Conservation (phyloP, 2,113 vertebrate genomes). For the Pomatorhinus ruficollis region DNA sequence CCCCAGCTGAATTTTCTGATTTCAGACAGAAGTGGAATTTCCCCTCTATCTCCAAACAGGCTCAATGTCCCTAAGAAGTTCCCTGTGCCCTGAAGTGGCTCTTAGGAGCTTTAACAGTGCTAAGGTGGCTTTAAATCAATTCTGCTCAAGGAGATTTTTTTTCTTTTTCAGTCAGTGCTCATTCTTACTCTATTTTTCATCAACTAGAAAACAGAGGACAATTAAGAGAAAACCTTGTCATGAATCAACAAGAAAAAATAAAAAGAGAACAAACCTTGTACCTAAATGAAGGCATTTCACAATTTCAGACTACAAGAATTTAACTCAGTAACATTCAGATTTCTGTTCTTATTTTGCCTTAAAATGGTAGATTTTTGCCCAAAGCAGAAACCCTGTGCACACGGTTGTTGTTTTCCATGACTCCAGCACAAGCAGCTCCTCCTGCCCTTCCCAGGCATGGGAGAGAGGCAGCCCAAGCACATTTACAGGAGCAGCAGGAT, state of each 20-base stretch:
- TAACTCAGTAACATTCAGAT: background rate
- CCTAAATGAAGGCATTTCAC: background rate
- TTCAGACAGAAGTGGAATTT: background rate
- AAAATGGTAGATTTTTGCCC: background rate
- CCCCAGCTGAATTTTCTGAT: background rate
- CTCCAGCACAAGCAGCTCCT: background rate
- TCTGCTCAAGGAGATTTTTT: background rate
- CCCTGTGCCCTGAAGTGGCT: background rate
- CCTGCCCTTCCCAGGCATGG: background rate
- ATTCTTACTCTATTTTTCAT: background rate
- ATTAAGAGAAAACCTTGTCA: background rate
- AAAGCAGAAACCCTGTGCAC: background rate
- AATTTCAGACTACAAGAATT: background rate
- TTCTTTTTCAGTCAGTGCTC: background rate
- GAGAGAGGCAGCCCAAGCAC: background rate
- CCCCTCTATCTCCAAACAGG: background rate
- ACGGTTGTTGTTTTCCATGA: background rate
- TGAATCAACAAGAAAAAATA: background rate
- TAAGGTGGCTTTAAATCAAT: background rate
- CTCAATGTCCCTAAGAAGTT: background rate
- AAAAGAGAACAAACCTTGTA: background rate
- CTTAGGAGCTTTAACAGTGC: background rate
- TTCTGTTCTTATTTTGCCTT: background rate
- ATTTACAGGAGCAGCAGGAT: background rate
- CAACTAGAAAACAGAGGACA: background rate